Evolutionary conservation across 1,140 invertebrate genomes (phyloP).

Genomic region (Dendrolimus punctatus): DNA sequence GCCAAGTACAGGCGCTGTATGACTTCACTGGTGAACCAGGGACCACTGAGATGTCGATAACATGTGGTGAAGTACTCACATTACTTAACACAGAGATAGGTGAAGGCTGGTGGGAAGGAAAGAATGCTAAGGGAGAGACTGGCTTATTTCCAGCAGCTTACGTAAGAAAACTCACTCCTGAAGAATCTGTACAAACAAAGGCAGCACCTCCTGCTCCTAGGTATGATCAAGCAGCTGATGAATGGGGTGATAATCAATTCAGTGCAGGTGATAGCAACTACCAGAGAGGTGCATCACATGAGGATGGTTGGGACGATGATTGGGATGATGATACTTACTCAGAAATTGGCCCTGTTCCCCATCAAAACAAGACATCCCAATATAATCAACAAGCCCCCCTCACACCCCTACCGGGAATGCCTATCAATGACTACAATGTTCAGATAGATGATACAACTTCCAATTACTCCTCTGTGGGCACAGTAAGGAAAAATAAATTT

Average conservation of each 20-base stretch:
- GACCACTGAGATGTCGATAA: constrained; percentile 92
- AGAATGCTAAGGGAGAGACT: constrained; percentile 82
- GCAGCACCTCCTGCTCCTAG: constrained; percentile 67
- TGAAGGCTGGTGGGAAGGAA: constrained; percentile 97
- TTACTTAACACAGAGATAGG: constrained; percentile 92
- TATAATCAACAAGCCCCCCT: constrained; percentile 38
- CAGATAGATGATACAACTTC: constrained; percentile 67
- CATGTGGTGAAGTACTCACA: constrained; percentile 86
- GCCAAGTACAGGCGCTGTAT: constrained; percentile 89
- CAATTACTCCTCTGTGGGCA: constrained; percentile 73
- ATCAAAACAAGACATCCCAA: constrained; percentile 43
- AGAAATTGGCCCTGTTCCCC: constrained; percentile 74
- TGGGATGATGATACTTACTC: constrained; percentile 87
- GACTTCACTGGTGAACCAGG: constrained; percentile 93
- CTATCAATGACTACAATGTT: constrained; percentile 57
- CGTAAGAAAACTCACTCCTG: constrained; percentile 74
- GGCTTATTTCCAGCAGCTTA: constrained; percentile 96
- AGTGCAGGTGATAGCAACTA: constrained; percentile 60
- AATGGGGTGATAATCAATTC: constrained; percentile 62
- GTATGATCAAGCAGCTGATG: constrained; percentile 74
- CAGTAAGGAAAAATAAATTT: constrained; percentile 89
- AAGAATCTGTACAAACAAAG: constrained; percentile 50
- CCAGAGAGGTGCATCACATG: constrained; percentile 62
- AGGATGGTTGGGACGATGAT: constrained; percentile 93
- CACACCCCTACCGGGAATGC: constrained; percentile 62